Evolutionary conservation across 2,113 vertebrate species (phyloP), one percentile per base, ranked within the genome.

Genomic region (Tetrax tetrax): DNA sequence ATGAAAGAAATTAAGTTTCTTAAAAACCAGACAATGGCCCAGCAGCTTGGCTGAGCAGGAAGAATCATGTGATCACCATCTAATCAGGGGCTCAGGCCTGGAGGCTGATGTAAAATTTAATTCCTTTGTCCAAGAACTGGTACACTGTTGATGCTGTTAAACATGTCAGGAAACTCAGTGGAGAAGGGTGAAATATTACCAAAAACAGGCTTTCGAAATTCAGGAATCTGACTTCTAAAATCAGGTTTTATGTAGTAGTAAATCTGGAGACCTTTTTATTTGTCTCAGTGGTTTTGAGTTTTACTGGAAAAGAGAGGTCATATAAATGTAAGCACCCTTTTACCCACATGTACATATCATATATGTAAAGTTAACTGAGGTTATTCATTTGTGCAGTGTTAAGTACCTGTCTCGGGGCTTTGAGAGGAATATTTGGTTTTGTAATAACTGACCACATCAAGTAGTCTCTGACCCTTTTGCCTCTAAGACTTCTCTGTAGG

Each of bases 1-100:
- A 51, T 68, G 83, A 71, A 92, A 93, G 38, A 90, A 90, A 87
- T 72, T 48, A 91, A 31, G 7, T 64, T 81, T 78, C 35, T 57
- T 66, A 24, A 64, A 83, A 87, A 43, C 3, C 38, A 89, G 50
- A 29, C 43, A 75, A 25, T 71, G 45, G 51, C 60, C 48, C 60
- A 76, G 53, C 48, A 79, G 57, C 87, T 93, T 84, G 60, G 29
- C 60, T 92, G 83, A 78, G 65, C 80, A 54, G 79, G 72, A 77
- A 1, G 1, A 86, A 66, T 31, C 14, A 37, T 0, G 0, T 64
- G 35, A 81, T n/a, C n/a, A n/a, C n/a, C n/a, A n/a, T 51, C 22
- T 83, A 45, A 77, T 66, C 43, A 79, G 28, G 43, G 45, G 7
- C 9, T 20, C 33, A 41, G 20, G 43, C 29, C 43, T 23, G 31